phyloP scores from a whole-genome alignment of 2,797 vertebrate species.

The Antennarius maculatus region DNA sequence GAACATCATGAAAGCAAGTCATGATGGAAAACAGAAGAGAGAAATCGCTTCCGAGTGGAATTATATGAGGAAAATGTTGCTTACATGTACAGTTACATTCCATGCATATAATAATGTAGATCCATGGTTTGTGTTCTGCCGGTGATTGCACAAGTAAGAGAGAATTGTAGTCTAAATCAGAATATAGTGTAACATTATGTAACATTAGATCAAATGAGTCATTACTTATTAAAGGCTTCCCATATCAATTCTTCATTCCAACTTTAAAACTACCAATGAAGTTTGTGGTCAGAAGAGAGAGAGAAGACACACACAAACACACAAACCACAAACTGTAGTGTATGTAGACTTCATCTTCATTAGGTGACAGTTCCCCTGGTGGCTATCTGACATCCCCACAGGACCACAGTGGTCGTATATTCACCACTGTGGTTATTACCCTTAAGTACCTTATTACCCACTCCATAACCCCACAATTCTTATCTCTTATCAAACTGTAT shows the following conservation, averaged over 20 bases:
- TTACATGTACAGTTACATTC: conserved; percentile 15
- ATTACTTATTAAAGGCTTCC: conserved; percentile 29
- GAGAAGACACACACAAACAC: conserved; percentile 12
- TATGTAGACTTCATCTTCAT: conserved; percentile 55
- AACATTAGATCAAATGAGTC: conserved; percentile 27
- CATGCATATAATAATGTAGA: background rate
- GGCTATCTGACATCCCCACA: conserved; percentile 50
- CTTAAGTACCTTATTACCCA: conserved; percentile 51
- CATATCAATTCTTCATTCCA: conserved; percentile 3
- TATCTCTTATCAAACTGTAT: conserved; percentile 13
- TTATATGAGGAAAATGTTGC: conserved; percentile 9
- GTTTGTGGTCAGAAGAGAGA: conserved; percentile 14
- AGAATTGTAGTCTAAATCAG: conserved; percentile 14
- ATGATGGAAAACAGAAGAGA: too few species aligned
- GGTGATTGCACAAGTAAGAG: conserved; percentile 12
- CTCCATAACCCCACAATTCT: conserved; percentile 20
- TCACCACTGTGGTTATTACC: conserved; percentile 54
- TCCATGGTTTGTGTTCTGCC: conserved; percentile 1
- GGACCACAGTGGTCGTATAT: conserved; percentile 42
- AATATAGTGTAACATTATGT: conserved; percentile 16
- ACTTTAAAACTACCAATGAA: conserved; percentile 23
- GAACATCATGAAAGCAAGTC: too few species aligned
- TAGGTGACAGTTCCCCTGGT: conserved; percentile 52
- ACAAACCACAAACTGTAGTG: conserved; percentile 38
- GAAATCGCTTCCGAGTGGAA: background rate